Evolutionary conservation across 2,797 vertebrate species (phyloP), one percentile per base, ranked within the genome.

Genomic region (Dryobates pubescens): DNA sequence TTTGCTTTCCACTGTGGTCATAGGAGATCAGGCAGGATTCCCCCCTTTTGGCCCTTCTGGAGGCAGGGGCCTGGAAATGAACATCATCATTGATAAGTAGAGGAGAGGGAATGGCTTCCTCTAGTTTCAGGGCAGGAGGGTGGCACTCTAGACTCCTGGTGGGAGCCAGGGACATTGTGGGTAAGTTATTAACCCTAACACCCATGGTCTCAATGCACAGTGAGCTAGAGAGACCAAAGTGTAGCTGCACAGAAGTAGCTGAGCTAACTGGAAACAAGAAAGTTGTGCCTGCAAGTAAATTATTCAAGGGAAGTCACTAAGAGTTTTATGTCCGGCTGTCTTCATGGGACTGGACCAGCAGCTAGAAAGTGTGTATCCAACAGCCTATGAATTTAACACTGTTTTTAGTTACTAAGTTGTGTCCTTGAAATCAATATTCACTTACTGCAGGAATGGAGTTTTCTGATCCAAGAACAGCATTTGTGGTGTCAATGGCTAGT

Each of bases 371-470:
- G 36, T 74, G 76, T 71, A 58, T 43, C 51, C 47, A 51, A n/a
- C n/a, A 83, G 53, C 20, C 3, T 4, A 75, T 36, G 30, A 47
- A n/a, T 80, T 68, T 82, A 38, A 68, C 0, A 1, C 32, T 77
- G 65, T 1, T 69, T 88, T n/a, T 34, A 84, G 27, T 82, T 67
- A 49, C 36, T 51, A 56, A 61, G 24, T 51, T 68, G 13, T 51
- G 51, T 32, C 69, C 58, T 74, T 89, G 69, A 90, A 95, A 80
- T 79, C 54, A 77, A 49, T 79, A 93, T n/a, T 45, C 13, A 54
- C 38, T 82, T 54, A 62, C 17, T 43, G 38, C 77, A 45, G 75
- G 83, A 92, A 81, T 47, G 26, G 62, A 85, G 49, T 92, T 80
- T 80, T 87, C 41, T 63, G 51, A 77, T 86, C 76, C 79, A 80